These are phyloP conservation scores for Amphipyra berbera DNA, from an alignment of 2,888 invertebrate genomes.

Conservation along the genomic window DNA sequence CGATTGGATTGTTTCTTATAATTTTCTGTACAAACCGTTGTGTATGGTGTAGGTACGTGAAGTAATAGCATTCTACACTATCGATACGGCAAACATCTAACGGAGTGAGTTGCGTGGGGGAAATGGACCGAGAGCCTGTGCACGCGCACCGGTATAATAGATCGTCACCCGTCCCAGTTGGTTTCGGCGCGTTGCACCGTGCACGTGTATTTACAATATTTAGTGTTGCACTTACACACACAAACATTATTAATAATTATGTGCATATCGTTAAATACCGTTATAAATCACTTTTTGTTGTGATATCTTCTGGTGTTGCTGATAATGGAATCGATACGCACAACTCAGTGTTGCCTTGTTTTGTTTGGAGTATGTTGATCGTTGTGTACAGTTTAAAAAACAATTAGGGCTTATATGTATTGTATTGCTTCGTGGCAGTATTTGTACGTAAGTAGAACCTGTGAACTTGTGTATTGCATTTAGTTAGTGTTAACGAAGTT, in stretches of 20 bases:
- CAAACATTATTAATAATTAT: slow-evolving; percentile 55
- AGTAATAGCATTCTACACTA: slow-evolving; percentile 69
- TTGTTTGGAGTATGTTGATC: slow-evolving; percentile 50
- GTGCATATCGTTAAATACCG: slow-evolving; percentile 53
- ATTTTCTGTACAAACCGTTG: slow-evolving; percentile 18
- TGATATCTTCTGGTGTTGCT: slow-evolving; percentile 59
- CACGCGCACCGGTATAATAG: slow-evolving; percentile 87
- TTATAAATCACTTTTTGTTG: slow-evolving; percentile 41
- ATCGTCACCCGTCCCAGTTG: slow-evolving; percentile 88
- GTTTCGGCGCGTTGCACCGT: slow-evolving; percentile 87
- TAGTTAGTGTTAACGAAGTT: slow-evolving; percentile 4
- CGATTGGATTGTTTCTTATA: slow-evolving; percentile 10
- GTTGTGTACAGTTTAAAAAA: slow-evolving; percentile 55
- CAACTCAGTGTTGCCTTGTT: slow-evolving; percentile 54
- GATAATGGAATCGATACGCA: slow-evolving; percentile 67
- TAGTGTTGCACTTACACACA: slow-evolving; percentile 69
- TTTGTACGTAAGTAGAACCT: slow-evolving; percentile 51
- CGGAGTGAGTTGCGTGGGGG: slow-evolving; percentile 88
- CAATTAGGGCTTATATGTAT: slow-evolving; percentile 36
- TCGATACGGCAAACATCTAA: slow-evolving; percentile 82
- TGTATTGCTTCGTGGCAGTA: slow-evolving; percentile 47
- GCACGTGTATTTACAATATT: slow-evolving; percentile 82
- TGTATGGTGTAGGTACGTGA: slow-evolving; percentile 45
- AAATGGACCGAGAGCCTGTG: slow-evolving; percentile 87
- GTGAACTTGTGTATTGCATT: slow-evolving; percentile 18